A percentile compares a stretch with the other conserved stretches of the same genome.
Evolutionary conservation across 2,888 invertebrate species (phyloP).

Genomic region (Stegana nigrithorax): DNA sequence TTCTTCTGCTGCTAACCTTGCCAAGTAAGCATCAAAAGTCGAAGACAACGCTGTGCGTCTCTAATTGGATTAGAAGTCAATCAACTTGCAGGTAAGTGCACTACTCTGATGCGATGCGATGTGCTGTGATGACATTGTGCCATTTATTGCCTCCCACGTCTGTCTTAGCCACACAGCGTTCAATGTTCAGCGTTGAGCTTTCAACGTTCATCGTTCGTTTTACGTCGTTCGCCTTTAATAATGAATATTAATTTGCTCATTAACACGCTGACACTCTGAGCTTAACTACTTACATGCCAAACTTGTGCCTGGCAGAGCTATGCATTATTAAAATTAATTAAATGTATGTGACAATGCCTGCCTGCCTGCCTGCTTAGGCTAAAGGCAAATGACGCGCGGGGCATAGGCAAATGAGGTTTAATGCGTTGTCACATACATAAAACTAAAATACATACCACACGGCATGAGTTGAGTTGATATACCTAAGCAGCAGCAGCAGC

Average conservation of each 20-base stretch:
- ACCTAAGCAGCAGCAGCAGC: too few species aligned
- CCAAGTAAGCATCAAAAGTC: background rate
- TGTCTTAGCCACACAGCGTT: background rate
- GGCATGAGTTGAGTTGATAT: slow-evolving; percentile 32
- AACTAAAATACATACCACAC: slow-evolving; percentile 3
- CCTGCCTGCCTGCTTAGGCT: background rate
- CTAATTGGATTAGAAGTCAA: slow-evolving; percentile 59
- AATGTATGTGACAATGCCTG: slow-evolving; percentile 47
- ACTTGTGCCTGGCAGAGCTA: too few species aligned
- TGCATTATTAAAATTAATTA: slow-evolving; percentile 66
- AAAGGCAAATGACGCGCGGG: background rate
- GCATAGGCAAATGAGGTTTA: slow-evolving; percentile 44
- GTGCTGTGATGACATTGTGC: background rate
- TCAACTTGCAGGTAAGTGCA: slow-evolving; percentile 42
- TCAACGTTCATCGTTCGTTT: slow-evolving; percentile 47
- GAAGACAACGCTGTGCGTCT: slow-evolving; percentile 39
- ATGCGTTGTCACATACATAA: slow-evolving; percentile 27
- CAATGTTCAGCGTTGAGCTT: slow-evolving; percentile 44
- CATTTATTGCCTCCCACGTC: background rate
- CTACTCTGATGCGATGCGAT: background rate
- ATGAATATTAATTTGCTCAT: slow-evolving; percentile 62
- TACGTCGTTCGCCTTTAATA: slow-evolving; percentile 40
- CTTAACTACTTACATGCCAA: too few species aligned
- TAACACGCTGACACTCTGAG: slow-evolving; percentile 42
- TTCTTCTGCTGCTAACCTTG: background rate